Evolutionary conservation across 2,888 invertebrate genomes (phyloP).

Genomic region (Perizoma affinitatum): DNA sequence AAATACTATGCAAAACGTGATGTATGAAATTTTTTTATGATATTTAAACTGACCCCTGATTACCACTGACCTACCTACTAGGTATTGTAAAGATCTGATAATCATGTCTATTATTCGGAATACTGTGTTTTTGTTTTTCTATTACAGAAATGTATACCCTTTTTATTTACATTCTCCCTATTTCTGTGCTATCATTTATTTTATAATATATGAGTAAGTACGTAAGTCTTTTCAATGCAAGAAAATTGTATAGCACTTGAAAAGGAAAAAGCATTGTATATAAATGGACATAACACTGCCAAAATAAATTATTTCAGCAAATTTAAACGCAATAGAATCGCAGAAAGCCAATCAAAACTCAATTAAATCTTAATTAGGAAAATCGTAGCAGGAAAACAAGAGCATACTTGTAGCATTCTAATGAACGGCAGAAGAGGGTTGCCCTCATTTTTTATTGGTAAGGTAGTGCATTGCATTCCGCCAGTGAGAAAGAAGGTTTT

Average conservation of each 20-base stretch:
- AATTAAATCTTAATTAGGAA: conserved; percentile 16
- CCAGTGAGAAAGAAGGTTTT: conserved; percentile 21
- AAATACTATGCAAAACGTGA: no score
- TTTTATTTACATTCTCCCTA: no score
- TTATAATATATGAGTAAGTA: no score
- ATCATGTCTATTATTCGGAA: no score
- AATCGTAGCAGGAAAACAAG: conserved; percentile 12
- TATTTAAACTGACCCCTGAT: no score
- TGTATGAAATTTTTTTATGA: no score
- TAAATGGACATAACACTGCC: conserved; percentile 7
- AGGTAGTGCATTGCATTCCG: conserved; percentile 27
- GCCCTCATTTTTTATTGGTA: conserved; percentile 29
- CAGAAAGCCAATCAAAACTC: conserved; percentile 27
- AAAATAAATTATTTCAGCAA: conserved; percentile 11
- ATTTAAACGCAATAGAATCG: conserved; percentile 18
- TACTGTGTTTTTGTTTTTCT: no score
- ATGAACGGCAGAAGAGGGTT: conserved; percentile 22
- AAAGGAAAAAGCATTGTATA: background rate
- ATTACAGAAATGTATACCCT: no score
- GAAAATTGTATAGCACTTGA: background rate
- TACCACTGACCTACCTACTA: no score
- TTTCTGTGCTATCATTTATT: background rate
- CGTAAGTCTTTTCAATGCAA: background rate
- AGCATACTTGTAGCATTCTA: conserved; percentile 19
- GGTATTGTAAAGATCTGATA: no score